Evolutionary conservation across 2,797 vertebrate genomes (phyloP), one percentile per base, ranked within the genome.

Genomic region (Fratercula arctica): DNA sequence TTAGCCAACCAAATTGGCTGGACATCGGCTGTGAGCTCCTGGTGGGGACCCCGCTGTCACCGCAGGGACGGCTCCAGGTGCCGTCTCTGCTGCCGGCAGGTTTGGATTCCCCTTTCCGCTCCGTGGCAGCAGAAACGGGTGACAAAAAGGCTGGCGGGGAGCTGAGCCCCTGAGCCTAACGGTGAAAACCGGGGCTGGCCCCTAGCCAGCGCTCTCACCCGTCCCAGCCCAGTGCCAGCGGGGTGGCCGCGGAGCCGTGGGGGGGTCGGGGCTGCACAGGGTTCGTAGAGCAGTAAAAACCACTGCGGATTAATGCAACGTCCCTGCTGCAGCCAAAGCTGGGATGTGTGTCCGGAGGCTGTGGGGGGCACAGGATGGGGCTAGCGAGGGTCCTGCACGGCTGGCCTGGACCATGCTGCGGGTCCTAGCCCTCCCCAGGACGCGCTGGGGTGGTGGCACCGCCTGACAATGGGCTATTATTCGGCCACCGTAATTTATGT

Each of bases 251-350:
- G 11, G 39, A 12, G 39, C 28, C 3, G 12, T 11, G 3, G 11
- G 20, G 4, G 24, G 26, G 33, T 7, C 3, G 2, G 63, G 9
- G n/a, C 7, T 53, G 14, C 45, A 8, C 11, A 11, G 25, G 9
- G 11, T n/a, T 41, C 54, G 26, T 59, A 5, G 18, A 7, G 68
- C 20, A 12, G 54, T 33, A 45, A 43, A 61, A 31, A 41, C 8
- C 0, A 0, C 66, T 8, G 4, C 0, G 0, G n/a, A 7, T 12
- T 26, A 16, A 39, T 2, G 2, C 41, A 16, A 16, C 0, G 3
- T 11, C 21, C 0, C 2, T 5, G 35, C n/a, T 16, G 45, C 33
- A 46, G 45, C 29, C 26, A 5, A 37, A 54, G 41, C 54, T 33
- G 14, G 33, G n/a, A 41, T 3, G 57, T 3, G 61, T 29, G 41